Evolutionary conservation across 2,888 invertebrate genomes (phyloP).

Genomic region (Parnassius smintheus): DNA sequence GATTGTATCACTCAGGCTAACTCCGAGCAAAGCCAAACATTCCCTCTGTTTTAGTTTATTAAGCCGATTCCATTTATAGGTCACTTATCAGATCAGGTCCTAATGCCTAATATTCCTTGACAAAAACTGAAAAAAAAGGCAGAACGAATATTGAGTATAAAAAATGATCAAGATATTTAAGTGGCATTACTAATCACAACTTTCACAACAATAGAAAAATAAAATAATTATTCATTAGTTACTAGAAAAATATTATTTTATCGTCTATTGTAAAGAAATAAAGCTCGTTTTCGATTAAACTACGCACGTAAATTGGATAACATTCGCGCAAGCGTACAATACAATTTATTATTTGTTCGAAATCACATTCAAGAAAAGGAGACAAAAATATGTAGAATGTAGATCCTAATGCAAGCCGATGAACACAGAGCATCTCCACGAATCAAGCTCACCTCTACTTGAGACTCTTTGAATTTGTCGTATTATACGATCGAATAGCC

Average conservation of each 20-base stretch:
- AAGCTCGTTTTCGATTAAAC: slow-evolving; percentile 33
- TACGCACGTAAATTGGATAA: slow-evolving; percentile 36
- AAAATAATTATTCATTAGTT: slow-evolving; percentile 19
- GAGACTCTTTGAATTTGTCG: slow-evolving; percentile 54
- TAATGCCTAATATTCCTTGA: not conserved
- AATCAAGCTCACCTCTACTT: slow-evolving; percentile 36
- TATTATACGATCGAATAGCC: slow-evolving; percentile 63
- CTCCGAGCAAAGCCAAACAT: too few relatives aligned
- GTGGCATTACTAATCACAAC: not conserved
- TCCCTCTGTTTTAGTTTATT: too few relatives aligned
- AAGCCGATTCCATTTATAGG: too few relatives aligned
- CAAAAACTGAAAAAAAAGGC: not conserved
- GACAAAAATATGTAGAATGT: slow-evolving; percentile 46
- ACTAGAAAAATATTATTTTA: slow-evolving; percentile 11
- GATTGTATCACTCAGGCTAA: too few relatives aligned
- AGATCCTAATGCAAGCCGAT: slow-evolving; percentile 45
- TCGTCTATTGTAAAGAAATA: slow-evolving; percentile 28
- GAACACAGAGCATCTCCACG: slow-evolving; percentile 41
- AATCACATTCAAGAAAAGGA: slow-evolving; percentile 48
- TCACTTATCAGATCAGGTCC: too few relatives aligned
- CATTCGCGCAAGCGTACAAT: slow-evolving; percentile 46
- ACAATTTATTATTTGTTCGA: slow-evolving; percentile 43
- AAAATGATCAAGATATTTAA: not conserved
- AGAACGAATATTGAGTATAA: not conserved
- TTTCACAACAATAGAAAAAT: slow-evolving; percentile 10